Base-by-base conservation (phyloP, 1,140 invertebrate species). In the Sycobia sp. region DNA sequence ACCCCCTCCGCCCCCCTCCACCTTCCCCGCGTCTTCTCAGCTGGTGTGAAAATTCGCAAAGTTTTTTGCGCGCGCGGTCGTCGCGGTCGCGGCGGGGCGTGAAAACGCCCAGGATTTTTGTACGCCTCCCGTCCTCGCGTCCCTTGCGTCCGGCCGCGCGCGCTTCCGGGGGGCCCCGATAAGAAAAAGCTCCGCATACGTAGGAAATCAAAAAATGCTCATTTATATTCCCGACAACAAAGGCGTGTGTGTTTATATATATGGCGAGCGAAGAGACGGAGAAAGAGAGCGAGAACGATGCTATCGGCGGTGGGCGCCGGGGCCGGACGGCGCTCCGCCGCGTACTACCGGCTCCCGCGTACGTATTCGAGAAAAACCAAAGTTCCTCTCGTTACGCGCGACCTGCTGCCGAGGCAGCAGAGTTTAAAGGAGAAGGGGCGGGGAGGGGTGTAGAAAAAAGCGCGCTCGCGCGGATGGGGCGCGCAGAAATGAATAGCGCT, bases 281-380 rank as follows among this genome's bases (percentile, higher is more conserved):
- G 11, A 32, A 32, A 32, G 11, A 32, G 11, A 41, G 16, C 22
- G 38, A 5, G 16, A 50, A 27, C 22, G 23, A 25, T 34, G 34
- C 20, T 13, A 11, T 2, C 18, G 34, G 16, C 43, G 13, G 13
- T 23, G 18, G 13, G 10, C 43, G 22, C 43, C 13, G 43, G 43
- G 44, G 44, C 23, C 44, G 43, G 43, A 46, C 23, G 43, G 23
- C 23, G 22, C 5, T 41, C 20, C 39, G 0, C 16, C 39, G 39
- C 3, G n/a, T n/a, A n/a, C 29, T 32, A 32, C 11, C 29, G 29
- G 29, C 29, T 11, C 29, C 29, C 29, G n/a, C n/a, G n/a, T n/a
- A n/a, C n/a, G n/a, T 14, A 51, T 50, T 59, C 44, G 56, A 59
- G 56, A 50, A 59, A 59, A 59, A 59, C 56, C 56, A n/a, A 59